phyloP scores from a whole-genome alignment of 1,140 invertebrate species.

The Brachionus paranguensis region DNA sequence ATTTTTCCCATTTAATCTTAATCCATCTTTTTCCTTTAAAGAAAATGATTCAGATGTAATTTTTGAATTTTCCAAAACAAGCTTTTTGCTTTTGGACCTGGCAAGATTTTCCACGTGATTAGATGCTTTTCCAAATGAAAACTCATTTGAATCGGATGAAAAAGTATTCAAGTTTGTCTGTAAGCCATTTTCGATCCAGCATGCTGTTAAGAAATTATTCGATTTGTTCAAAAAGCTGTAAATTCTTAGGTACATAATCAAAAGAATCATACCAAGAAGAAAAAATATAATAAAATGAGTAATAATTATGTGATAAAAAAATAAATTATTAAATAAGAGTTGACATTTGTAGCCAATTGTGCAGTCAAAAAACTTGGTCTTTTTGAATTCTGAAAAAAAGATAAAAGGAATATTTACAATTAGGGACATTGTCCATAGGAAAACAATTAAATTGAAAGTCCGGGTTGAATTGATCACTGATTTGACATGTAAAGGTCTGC shows the following conservation, averaged over 20 bases:
- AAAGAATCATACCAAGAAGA: background rate
- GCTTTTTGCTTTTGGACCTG: background rate
- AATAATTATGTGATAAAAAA: background rate
- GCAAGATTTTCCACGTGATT: background rate
- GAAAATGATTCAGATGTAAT: background rate
- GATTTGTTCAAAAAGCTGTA: conserved; percentile 14
- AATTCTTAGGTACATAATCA: background rate
- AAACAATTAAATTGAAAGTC: background rate
- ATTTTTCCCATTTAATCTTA: background rate
- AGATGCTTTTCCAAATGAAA: background rate
- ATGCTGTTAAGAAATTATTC: background rate
- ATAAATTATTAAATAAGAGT: background rate
- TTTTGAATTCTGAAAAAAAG: background rate
- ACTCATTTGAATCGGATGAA: background rate
- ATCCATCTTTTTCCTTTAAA: background rate
- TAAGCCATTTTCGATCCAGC: background rate
- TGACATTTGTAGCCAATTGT: background rate
- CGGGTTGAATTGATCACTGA: background rate
- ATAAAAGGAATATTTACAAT: conserved; percentile 13
- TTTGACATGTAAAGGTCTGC: background rate
- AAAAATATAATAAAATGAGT: conserved; percentile 14
- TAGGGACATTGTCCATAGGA: background rate
- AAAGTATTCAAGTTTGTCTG: background rate
- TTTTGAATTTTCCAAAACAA: background rate
- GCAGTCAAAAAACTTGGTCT: conserved; percentile 5